Evolutionary conservation across 2,888 invertebrate species (phyloP).

Genomic region (Ormyrus rosae): DNA sequence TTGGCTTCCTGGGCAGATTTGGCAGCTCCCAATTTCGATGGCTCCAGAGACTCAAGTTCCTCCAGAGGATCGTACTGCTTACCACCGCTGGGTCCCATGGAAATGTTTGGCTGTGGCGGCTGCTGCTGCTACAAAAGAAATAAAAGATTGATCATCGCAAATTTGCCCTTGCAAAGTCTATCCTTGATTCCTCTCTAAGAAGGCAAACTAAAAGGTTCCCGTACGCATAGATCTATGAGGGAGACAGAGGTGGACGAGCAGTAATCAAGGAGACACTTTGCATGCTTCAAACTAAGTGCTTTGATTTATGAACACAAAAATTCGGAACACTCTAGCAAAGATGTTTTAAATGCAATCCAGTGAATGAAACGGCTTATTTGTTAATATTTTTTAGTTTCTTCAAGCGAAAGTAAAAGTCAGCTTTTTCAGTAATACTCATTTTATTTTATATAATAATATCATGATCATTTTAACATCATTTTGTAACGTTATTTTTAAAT

Average conservation of each 20-base stretch:
- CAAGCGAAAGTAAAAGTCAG: conserved; percentile 45
- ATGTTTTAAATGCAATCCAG: background rate
- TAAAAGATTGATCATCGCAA: conserved; percentile 69
- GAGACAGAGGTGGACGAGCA: conserved; percentile 1
- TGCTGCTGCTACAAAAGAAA: conserved; percentile 71
- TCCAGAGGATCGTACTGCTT: conserved; percentile 74
- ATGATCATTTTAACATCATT: conserved; percentile 40
- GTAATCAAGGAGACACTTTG: conserved; percentile 57
- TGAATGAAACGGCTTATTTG: background rate
- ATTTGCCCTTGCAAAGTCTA: conserved; percentile 69
- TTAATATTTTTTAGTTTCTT: conserved; percentile 22
- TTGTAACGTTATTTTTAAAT: background rate
- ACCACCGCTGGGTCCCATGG: conserved; percentile 70
- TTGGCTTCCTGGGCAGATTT: conserved; percentile 58
- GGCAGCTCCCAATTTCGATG: conserved; percentile 55
- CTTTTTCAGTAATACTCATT: conserved; percentile 43
- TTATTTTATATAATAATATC: conserved; percentile 48
- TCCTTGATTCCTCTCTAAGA: conserved; percentile 64
- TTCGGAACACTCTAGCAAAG: conserved; percentile 5
- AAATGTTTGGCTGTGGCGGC: conserved; percentile 63
- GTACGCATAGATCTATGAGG: conserved; percentile 14
- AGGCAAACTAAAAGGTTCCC: background rate
- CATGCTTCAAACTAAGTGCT: conserved; percentile 49
- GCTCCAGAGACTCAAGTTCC: conserved; percentile 72
- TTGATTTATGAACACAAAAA: conserved; percentile 9